Conservation (phyloP, 2,797 vertebrate genomes). For the Crenichthys baileyi region DNA sequence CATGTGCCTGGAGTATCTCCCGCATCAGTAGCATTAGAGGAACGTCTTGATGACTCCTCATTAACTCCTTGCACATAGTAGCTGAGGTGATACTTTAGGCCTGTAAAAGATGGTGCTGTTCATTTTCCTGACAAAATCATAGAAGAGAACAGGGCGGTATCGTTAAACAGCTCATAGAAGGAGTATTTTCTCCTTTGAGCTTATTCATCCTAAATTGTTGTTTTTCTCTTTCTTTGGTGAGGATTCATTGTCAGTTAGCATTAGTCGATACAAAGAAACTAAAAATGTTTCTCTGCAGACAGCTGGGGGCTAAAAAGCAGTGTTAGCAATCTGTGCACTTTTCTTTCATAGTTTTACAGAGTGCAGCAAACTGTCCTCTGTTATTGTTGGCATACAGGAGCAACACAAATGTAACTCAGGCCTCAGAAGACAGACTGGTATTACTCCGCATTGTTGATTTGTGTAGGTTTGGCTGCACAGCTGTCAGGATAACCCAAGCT, state of each 20-base stretch:
- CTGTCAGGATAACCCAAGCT: slow-evolving; percentile 57
- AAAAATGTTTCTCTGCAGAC: slow-evolving; percentile 33
- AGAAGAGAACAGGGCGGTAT: slow-evolving; percentile 14
- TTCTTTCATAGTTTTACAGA: slow-evolving; percentile 49
- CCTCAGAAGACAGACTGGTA: slow-evolving; percentile 38
- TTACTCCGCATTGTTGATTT: slow-evolving; percentile 43
- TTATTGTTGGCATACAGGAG: slow-evolving; percentile 54
- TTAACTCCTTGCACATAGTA: background rate
- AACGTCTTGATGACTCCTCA: slow-evolving; percentile 30
- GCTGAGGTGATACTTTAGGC: slow-evolving; percentile 23
- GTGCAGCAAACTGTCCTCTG: slow-evolving; percentile 41
- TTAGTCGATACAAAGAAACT: slow-evolving; percentile 32
- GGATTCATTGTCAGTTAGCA: slow-evolving; percentile 30
- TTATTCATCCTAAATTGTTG: slow-evolving; percentile 42
- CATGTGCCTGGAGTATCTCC: slow-evolving; percentile 53
- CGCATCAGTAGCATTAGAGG: slow-evolving; percentile 47
- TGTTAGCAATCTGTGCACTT: slow-evolving; percentile 49
- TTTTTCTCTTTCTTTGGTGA: background rate
- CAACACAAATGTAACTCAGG: slow-evolving; percentile 57
- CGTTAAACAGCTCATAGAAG: slow-evolving; percentile 35
- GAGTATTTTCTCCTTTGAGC: slow-evolving; percentile 48
- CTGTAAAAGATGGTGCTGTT: slow-evolving; percentile 25
- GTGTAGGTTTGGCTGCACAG: slow-evolving; percentile 39
- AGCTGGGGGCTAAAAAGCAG: slow-evolving; percentile 47
- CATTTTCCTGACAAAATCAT: slow-evolving; percentile 16